These are phyloP conservation scores for Catocala fraxini DNA, from an alignment of 2,888 invertebrate species.

Conservation along the genomic window DNA sequence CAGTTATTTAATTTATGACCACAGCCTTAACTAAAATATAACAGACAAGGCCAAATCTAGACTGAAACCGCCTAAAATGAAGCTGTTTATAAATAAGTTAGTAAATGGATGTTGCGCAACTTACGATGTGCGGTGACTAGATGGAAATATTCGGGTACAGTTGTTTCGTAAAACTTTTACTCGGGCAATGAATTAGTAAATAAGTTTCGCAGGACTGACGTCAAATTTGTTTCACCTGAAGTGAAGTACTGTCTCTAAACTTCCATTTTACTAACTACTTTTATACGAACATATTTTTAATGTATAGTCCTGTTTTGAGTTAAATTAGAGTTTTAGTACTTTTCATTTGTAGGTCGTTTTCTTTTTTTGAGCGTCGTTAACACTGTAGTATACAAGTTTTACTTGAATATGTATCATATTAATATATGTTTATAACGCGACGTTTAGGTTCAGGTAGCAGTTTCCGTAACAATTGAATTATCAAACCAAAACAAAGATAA, in stretches of 20 bases:
- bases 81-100: constrained; percentile 27
- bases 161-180: constrained; percentile 67
- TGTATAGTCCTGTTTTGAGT: too few relatives aligned
- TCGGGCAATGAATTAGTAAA: constrained; percentile 72
- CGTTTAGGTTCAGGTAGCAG: too few relatives aligned
- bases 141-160: constrained; percentile 57
- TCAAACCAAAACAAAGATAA: too few relatives aligned
- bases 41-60: not conserved
- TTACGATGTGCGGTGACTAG: constrained; percentile 38
- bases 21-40: not conserved
- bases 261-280: constrained; percentile 27
- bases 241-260: constrained; percentile 34
- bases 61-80: constrained; percentile 19
- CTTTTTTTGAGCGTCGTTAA: too few relatives aligned
- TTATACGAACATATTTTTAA: not conserved
- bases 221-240: constrained; percentile 51
- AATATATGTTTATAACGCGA: too few relatives aligned
- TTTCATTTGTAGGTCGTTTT: too few relatives aligned
- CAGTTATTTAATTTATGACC: too few relatives aligned
- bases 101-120: constrained; percentile 26
- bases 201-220: constrained; percentile 53
- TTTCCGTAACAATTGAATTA: too few relatives aligned
- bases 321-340: too few relatives aligned
- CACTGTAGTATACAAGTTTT: too few relatives aligned
- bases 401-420: too few relatives aligned